phyloP scores from a whole-genome alignment of 2,113 vertebrate species.

The Pomatorhinus ruficollis region DNA sequence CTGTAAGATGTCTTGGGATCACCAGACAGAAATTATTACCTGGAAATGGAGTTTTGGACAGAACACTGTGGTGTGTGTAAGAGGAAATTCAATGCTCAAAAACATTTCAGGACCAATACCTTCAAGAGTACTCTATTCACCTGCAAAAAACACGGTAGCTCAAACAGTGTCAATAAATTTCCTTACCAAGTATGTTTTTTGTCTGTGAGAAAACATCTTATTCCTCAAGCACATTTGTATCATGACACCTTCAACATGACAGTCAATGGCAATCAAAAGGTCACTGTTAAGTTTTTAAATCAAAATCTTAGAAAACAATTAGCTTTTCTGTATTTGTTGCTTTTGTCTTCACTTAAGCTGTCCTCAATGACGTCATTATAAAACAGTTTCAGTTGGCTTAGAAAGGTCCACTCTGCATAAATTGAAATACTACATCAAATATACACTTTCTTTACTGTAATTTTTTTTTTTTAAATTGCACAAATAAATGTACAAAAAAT shows the following conservation, averaged over 20 bases:
- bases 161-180: not conserved
- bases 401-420: not conserved
- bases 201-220: not conserved
- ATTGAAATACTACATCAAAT: not conserved
- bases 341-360: not conserved
- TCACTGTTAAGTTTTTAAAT: not conserved
- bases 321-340: not conserved
- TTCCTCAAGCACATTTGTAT: not conserved
- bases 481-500: not conserved
- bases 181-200: not conserved
- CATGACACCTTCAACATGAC: not conserved
- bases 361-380: not conserved
- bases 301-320: not conserved
- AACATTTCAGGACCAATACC: not conserved
- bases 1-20: not conserved
- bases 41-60: not conserved
- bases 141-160: not conserved
- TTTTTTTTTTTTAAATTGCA: not conserved
- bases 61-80: not conserved
- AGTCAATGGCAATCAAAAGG: not conserved
- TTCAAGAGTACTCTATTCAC: not conserved
- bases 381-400: not conserved
- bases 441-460: not conserved
- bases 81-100: not conserved
- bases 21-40: not conserved